Base-by-base conservation (phyloP, 2,797 vertebrate genomes). In the Gymnoscopelus microlampas region DNA sequence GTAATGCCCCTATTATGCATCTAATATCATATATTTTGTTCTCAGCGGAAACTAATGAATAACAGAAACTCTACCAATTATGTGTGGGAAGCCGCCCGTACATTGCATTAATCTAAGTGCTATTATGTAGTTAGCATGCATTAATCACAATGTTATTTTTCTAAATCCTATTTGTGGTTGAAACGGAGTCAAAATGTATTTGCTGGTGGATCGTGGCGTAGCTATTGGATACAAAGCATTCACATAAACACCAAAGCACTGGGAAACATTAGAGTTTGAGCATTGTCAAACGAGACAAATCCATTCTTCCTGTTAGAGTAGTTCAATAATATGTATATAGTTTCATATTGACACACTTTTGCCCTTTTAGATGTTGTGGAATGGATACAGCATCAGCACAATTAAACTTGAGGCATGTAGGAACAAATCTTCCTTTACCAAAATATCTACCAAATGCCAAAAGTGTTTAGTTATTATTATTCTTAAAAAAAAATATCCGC, bases 101-200 rank as follows among this genome's bases (percentile, higher is more conserved):
- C 92, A 93, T 93, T 94, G 87, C 84, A 90, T 93, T 92, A 65
- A 71, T 89, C 91, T 85, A 88, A 89, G 84, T 87, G 88, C 83
- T 85, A 86, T 89, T 91, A 91, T 94, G 88, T 91, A 89, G 86
- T 92, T 91, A 91, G 89, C 70, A 82, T 90, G 89, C 85, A 90
- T 92, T 90, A 91, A 89, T 93, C 91, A 93, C 84, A 89, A 90
- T 92, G 86, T 88, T 91, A 86, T 92, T 90, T 89, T 84, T 90
- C 72, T 68, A 85, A 89, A 91, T 84, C 73, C 66, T 88, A 84
- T 87, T 90, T 85, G 74, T 80, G 80, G 81, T 89, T 88, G 70
- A 85, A 87, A 78, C 82, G 63, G 64, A 90, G 82, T 88, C 89
- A 90, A 86, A 88, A 80, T 88, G 85, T 82, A 86, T 92, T 92